phyloP scores from a whole-genome alignment of 2,113 vertebrate genomes.

The Cariama cristata region DNA sequence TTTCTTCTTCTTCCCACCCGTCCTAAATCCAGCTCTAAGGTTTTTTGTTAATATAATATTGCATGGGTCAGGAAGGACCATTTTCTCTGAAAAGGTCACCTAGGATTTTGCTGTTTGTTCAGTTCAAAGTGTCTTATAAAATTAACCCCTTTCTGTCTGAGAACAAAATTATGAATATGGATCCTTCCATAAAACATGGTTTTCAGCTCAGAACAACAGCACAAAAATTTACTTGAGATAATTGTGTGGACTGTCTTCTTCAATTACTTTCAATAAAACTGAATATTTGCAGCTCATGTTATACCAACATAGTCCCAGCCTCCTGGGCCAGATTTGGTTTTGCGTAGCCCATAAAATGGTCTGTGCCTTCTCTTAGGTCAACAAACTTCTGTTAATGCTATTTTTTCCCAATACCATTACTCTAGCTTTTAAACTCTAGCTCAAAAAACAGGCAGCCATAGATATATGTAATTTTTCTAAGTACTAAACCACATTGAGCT shows the following conservation, averaged over 20 bases:
- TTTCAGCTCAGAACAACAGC: constrained; percentile 25
- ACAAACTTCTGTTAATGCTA: background rate
- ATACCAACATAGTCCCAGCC: background rate
- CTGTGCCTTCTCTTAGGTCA: constrained; percentile 8
- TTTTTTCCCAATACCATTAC: background rate
- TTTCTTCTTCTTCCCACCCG: background rate
- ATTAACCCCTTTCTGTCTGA: constrained; percentile 1
- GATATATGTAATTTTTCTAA: background rate
- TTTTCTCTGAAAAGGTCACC: background rate
- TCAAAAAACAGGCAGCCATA: background rate
- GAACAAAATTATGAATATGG: constrained; percentile 18
- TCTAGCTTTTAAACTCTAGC: background rate
- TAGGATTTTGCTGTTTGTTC: background rate
- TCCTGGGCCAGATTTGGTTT: background rate
- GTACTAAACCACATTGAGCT: background rate
- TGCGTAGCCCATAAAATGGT: constrained; percentile 5
- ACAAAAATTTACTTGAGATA: background rate
- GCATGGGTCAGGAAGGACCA: background rate
- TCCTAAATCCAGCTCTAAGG: background rate
- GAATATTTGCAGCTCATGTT: constrained; percentile 63
- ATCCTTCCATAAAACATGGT: background rate
- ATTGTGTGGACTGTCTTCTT: constrained; percentile 23
- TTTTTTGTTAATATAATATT: background rate
- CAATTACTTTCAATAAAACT: constrained; percentile 70
- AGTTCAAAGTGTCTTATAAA: background rate